A percentile compares a stretch with the other conserved stretches of the same genome.
Evolutionary conservation across 1,140 invertebrate genomes (phyloP).

Genomic region (Propsilocerus akamusi): DNA sequence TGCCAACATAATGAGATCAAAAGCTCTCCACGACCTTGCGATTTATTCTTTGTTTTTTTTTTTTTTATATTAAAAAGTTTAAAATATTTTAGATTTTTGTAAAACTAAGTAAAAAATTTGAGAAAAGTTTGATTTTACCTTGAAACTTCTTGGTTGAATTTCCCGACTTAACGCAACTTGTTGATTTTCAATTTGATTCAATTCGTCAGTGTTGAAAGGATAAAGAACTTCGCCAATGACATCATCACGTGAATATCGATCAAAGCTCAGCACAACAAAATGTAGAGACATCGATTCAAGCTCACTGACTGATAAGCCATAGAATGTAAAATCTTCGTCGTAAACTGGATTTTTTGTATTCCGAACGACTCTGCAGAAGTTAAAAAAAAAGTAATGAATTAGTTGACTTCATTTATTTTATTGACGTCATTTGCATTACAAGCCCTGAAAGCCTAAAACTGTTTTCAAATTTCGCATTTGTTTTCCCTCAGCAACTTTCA

Average conservation of each 20-base stretch:
- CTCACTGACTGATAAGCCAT: conserved; percentile 70
- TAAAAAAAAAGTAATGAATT: too few relatives aligned
- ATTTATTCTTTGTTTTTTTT: too few relatives aligned
- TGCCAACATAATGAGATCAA: conserved; percentile 88
- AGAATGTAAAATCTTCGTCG: conserved; percentile 94
- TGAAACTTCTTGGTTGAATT: conserved; percentile 69
- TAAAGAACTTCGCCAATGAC: conserved; percentile 94
- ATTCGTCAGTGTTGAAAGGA: conserved; percentile 55
- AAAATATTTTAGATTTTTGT: too few relatives aligned
- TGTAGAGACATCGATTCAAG: conserved; percentile 74
- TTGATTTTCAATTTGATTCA: conserved; percentile 60
- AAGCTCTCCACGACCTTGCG: conserved; percentile 75
- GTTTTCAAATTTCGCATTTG: too few relatives aligned
- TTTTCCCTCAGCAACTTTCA: too few relatives aligned
- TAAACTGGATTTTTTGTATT: conserved; percentile 86
- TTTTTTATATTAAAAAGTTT: conserved; percentile 13
- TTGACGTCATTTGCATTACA: too few relatives aligned
- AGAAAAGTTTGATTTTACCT: conserved; percentile 32
- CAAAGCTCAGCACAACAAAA: conserved; percentile 90
- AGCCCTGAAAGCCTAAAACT: too few relatives aligned
- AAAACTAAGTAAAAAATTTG: conserved; percentile 1
- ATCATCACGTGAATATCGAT: conserved; percentile 90
- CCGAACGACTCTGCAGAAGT: conserved; percentile 48
- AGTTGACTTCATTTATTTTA: too few relatives aligned
- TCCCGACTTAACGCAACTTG: conserved; percentile 58